Evolutionary conservation across 2,888 invertebrate species (phyloP), one percentile per base, ranked within the genome.

Genomic region (Hirtodrosophila trivittata): DNA sequence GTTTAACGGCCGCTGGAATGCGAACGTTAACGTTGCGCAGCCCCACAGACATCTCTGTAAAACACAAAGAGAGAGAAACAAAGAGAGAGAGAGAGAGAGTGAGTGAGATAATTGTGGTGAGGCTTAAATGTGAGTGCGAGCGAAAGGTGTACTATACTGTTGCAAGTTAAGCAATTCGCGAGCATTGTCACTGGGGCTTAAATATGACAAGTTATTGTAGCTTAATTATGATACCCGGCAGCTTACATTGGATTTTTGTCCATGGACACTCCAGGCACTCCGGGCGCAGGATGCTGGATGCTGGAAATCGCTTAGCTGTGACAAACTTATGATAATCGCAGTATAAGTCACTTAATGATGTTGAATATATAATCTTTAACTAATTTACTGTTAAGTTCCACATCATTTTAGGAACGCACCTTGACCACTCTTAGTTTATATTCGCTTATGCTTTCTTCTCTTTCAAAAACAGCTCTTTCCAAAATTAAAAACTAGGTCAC

Each of bases 1-100:
- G 92, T 77, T 93, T 92, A 39, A 94, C 94, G 1, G 95, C 94
- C 55, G 93, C 91, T 38, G 95, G 95, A 25, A 94, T 93, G 75
- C 92, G 91, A 81, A 95, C 92, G 84, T 93, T 93, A 57, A 95
- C 94, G 89, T 94, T 93, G 59, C 93, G 92, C 66, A 95, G 81
- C 59, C 89, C 90, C 65, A 74, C 70, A 58, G 87, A 77, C 66
- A 87, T 78, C 66, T 88, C 90, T 88, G 80, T 18, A 82, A 68
- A 66, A 46, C 12, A 43, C 38, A 56, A 39, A 41, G 43, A 58
- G 30, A 45, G 14, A 42, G 18, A 50, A 13, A 38, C 56, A 47
- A 25, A 66, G 54, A 28, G 12, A 46, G 51, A 50, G 21, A 54
- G n/a, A 25, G 37, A 35, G 25, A 12, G 21, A 5, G n/a, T n/a